Evolutionary conservation across 2,113 vertebrate genomes (phyloP).

Genomic region (Vulpes lagopus): DNA sequence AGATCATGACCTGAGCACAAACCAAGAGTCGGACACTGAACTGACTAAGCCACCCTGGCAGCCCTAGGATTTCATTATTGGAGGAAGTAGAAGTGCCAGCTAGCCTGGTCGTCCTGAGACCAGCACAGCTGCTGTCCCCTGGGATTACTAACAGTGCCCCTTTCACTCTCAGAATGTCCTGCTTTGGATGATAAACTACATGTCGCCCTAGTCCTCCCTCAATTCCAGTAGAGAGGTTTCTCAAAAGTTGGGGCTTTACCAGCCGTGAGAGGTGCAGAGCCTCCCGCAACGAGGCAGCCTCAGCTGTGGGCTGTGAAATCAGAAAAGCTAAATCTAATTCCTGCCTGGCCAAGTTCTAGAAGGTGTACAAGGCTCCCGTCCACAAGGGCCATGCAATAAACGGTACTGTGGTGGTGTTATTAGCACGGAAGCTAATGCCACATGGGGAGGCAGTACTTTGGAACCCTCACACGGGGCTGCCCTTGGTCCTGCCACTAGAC

Average conservation of each 20-base stretch:
- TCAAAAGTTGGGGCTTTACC: neutral
- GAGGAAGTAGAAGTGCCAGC: neutral
- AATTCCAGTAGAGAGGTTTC: neutral
- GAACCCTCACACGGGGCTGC: neutral
- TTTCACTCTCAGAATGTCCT: neutral
- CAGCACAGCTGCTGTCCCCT: neutral
- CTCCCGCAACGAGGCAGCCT: neutral
- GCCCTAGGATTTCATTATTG: neutral
- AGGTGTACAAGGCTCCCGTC: neutral
- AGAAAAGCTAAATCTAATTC: neutral
- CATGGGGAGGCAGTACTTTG: neutral
- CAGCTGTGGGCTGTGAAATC: neutral
- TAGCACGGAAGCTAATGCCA: no score
- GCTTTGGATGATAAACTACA: neutral
- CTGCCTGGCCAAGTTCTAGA: neutral
- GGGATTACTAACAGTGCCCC: neutral
- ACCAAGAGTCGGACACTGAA: no score
- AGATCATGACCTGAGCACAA: no score
- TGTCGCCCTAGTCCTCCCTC: neutral
- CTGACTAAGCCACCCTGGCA: no score
- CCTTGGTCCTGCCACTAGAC: neutral
- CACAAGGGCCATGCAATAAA: neutral
- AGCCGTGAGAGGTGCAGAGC: neutral
- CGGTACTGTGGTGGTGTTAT: accelerated
- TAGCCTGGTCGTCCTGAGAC: neutral